Base-by-base conservation (phyloP, 2,797 vertebrate genomes). In the Rhinichthys osculus region DNA sequence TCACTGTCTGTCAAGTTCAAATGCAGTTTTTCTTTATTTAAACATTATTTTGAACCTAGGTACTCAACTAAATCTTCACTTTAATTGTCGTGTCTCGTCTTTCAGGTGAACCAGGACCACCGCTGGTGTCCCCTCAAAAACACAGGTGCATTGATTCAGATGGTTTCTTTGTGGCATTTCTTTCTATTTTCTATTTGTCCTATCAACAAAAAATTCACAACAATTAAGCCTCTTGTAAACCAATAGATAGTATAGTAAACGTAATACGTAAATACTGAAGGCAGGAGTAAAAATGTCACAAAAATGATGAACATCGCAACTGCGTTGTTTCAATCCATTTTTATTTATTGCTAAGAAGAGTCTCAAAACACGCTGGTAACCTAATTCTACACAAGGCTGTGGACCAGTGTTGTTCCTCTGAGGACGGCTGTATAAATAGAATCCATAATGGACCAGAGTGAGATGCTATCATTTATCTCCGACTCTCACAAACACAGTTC, bases 391-490 rank as follows among this genome's bases (percentile, higher is more conserved):
- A 92, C 91, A 92, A 94, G 93, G 91, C 93, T 94, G 93, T 92
- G 93, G 85, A 94, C 93, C 93, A 92, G 92, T 91, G 93, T 93
- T 93, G 93, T 93, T 94, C 95, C 94, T 95, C 91, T 93, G 94
- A 94, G 95, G 93, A 92, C 91, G 88, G 89, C 93, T 92, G 93
- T 96, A 96, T 96, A 95, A 96, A 96, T 96, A 96, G 95, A 94
- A 93, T 93, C 93, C 92, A 94, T 96, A 95, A 96, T 95, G 94
- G 94, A 94, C 94, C 50, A 87, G 91, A 92, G 93, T 94, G 93
- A 94, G 94, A 94, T 93, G 94, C 93, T 92, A 96, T 96, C 95
- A 95, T 95, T 95, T 95, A 96, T 96, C 95, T 95, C 92, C 90
- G 33, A 81, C 87, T 88, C 87, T 85, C 94, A 95, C 92, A 95